A percentile compares a stretch with the other conserved stretches of the same genome.
These are phyloP conservation scores for Monomorium pharaonis DNA, from an alignment of 1,140 invertebrate species.

Conservation along the genomic window DNA sequence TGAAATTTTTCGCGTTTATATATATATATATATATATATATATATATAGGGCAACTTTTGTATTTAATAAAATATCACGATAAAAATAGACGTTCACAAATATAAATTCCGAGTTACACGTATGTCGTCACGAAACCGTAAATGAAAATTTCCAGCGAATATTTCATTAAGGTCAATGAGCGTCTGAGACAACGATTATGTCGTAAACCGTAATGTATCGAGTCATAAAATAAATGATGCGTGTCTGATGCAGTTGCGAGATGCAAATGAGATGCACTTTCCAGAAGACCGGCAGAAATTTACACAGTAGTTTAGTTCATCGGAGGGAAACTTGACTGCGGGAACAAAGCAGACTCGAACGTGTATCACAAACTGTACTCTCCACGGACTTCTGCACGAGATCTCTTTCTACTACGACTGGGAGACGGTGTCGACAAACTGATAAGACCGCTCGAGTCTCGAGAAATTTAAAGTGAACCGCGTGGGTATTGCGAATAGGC, in stretches of 20 bases:
- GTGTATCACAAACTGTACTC: conserved; percentile 35
- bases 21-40: too few relatives aligned
- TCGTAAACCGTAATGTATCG: conserved; percentile 10
- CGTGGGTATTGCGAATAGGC: conserved; percentile 63
- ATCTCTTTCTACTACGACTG: conserved; percentile 63
- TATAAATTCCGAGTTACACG: not conserved
- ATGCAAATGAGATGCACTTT: conserved; percentile 36
- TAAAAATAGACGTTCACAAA: not conserved
- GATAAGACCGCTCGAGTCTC: conserved; percentile 72
- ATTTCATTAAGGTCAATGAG: not conserved
- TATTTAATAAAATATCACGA: not conserved
- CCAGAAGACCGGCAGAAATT: conserved; percentile 37
- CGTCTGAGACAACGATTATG: conserved; percentile 10
- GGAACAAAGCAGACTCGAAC: conserved; percentile 46
- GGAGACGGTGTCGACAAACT: conserved; percentile 77
- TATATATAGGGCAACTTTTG: too few relatives aligned
- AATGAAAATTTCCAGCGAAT: not conserved
- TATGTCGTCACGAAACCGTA: not conserved
- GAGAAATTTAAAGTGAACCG: conserved; percentile 65
- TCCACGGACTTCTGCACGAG: conserved; percentile 44
- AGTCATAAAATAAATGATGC: not conserved
- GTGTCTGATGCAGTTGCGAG: not conserved
- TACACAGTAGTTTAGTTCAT: conserved; percentile 16
- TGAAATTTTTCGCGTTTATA: not conserved
- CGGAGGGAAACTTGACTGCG: conserved; percentile 25